Conservation (phyloP, 2,888 invertebrate species). For the Pachycephus smyrnensis region DNA sequence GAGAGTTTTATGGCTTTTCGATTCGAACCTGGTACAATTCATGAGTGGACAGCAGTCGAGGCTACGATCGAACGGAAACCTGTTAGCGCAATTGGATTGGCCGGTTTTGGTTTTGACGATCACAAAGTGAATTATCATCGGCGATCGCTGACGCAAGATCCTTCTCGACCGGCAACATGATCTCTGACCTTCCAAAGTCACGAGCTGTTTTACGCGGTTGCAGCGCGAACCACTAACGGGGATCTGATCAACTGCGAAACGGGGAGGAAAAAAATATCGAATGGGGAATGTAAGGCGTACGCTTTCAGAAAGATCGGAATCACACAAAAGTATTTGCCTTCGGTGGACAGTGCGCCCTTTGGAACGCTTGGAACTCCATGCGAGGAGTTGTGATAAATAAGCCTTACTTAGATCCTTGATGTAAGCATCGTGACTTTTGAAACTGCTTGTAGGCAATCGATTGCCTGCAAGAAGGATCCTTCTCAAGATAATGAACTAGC, state of each 20-base stretch:
- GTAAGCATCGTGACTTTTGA: not conserved
- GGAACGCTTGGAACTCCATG: not conserved
- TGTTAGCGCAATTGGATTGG: not conserved
- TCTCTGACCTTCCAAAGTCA: constrained; percentile 57
- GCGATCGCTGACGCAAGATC: constrained; percentile 53
- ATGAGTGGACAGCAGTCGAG: not conserved
- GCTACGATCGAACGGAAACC: not conserved
- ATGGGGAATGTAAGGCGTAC: constrained; percentile 56
- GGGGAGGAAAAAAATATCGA: constrained; percentile 40
- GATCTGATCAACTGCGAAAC: constrained; percentile 31
- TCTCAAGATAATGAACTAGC: not conserved
- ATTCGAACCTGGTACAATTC: not conserved
- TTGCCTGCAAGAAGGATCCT: not conserved
- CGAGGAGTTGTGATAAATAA: not conserved
- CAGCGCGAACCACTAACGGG: constrained; percentile 10
- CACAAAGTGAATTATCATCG: constrained; percentile 58
- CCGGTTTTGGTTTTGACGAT: constrained; percentile 36
- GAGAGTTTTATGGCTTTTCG: not conserved
- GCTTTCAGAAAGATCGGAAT: constrained; percentile 34
- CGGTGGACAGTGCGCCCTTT: not conserved
- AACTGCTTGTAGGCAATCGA: not conserved
- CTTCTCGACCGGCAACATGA: constrained; percentile 56
- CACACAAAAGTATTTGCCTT: not conserved
- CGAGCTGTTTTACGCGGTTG: constrained; percentile 57
- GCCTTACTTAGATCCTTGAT: not conserved